Percentiles rank a stretch among this genome's conserved stretches.
Conservation (phyloP, 1,140 invertebrate species). For the Diabrotica undecimpunctata region DNA sequence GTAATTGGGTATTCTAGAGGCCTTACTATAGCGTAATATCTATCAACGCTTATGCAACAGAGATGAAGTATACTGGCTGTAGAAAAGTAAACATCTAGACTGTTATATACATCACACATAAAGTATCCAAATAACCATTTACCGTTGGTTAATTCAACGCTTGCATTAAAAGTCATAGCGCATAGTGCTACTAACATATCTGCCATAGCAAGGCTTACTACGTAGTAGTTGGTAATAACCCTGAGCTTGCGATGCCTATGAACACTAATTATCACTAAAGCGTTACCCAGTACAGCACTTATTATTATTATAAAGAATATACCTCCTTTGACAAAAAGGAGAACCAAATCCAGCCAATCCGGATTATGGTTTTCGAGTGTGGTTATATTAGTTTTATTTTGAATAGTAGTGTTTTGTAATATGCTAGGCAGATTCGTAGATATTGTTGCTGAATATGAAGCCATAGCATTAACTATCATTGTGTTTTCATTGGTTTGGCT, state of each 20-base stretch:
- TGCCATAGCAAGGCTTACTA: conserved; percentile 87
- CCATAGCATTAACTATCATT: conserved; percentile 48
- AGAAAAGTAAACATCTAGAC: conserved; percentile 92
- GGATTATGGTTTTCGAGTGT: conserved; percentile 41
- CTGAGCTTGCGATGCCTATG: conserved; percentile 68
- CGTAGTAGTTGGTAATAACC: conserved; percentile 92
- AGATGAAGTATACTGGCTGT: conserved; percentile 92
- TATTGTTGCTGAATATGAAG: conserved; percentile 43
- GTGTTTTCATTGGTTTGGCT: conserved; percentile 22
- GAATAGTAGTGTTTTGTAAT: conserved; percentile 32
- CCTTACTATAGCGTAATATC: conserved; percentile 86
- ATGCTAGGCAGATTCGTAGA: conserved; percentile 31
- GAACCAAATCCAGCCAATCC: conserved; percentile 52
- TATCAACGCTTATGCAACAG: conserved; percentile 91
- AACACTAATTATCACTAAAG: conserved; percentile 77
- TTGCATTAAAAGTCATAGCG: conserved; percentile 95
- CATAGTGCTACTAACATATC: conserved; percentile 89
- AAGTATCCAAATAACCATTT: conserved; percentile 83
- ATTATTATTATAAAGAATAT: conserved; percentile 81
- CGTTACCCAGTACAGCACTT: conserved; percentile 82
- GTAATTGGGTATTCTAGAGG: conserved; percentile 85
- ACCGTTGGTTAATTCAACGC: conserved; percentile 71
- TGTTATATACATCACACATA: conserved; percentile 94
- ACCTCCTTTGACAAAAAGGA: conserved; percentile 66
- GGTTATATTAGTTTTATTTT: conserved; percentile 41